Base-by-base conservation (phyloP, 2,113 vertebrate species). In the Microtus montanus region DNA sequence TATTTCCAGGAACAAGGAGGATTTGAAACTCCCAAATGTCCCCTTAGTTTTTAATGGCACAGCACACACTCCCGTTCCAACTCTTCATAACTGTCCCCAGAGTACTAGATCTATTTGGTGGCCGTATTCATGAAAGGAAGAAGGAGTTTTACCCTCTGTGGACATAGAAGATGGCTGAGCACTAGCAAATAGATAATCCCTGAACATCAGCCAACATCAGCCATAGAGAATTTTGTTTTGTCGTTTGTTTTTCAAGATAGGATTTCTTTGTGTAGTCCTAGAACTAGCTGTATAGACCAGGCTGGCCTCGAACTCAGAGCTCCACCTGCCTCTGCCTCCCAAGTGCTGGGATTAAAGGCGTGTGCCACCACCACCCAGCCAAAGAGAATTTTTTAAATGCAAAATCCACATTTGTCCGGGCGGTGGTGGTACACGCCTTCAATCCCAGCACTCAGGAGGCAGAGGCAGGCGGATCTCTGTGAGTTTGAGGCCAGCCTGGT, bases 191-290 rank as follows among this genome's bases (percentile, higher is more conserved):
- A 61, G 74, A 7, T 89, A 89, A 78, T 78, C 78, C 80, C 90
- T 91, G 61, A 82, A 3, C 66, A 82, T 93, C 88, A 93, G 35
- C 28, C 88, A 82, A 3, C 71, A 82, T 93, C 88, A 93, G 35
- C 30, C 88, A 82, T 54, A 88, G 66, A 58, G 52, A 38, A 33
- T 47, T 68, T 91, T 54, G 33, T 33, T 33, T 68, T 33, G 10
- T 68, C 17, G 35, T 68, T 54, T 54, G 28, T 15, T 54, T 58
- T 58, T 58, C 54, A 58, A 58, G 54, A 20, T 19, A 58, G 54
- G 54, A 19, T 58, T 20, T 58, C 54, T 52, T 35, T 70, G 6
- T 70, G 15, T 70, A 35, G 33, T 15, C 33, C 68, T 70, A 70
- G 33, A 70, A 70, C 33, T 35, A 70, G 68, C 52, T 52, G 52